These are phyloP conservation scores for Bombus vancouverensis DNA, from an alignment of 1,140 invertebrate genomes.

Conservation along the genomic window DNA sequence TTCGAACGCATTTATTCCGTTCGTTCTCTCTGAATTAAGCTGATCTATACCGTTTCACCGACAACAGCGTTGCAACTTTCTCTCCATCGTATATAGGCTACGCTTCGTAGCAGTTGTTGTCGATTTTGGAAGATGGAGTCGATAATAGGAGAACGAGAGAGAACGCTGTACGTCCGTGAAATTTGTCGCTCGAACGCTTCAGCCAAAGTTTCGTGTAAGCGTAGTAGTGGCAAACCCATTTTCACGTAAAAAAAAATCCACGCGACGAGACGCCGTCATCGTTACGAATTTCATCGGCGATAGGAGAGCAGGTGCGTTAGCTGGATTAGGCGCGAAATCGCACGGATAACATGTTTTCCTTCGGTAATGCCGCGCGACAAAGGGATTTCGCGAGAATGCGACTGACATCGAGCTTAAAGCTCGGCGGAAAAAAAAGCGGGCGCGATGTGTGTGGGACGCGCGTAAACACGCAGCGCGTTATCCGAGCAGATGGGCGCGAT, in stretches of 20 bases:
- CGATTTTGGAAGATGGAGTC: neutral
- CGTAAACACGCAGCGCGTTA: conserved; percentile 34
- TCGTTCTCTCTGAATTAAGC: conserved; percentile 66
- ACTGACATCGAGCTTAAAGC: conserved; percentile 45
- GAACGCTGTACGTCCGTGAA: neutral
- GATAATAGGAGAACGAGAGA: neutral
- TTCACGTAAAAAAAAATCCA: neutral
- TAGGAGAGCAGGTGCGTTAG: conserved; percentile 43
- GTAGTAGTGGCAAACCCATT: too few species aligned
- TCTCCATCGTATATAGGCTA: neutral
- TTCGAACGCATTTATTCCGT: conserved; percentile 58
- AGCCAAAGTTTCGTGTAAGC: neutral
- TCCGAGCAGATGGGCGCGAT: conserved; percentile 8
- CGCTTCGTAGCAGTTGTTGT: neutral
- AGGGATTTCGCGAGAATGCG: conserved; percentile 37
- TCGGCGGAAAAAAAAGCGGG: neutral
- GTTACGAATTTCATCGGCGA: conserved; percentile 9
- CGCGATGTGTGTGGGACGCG: neutral
- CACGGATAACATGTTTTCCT: conserved; percentile 46
- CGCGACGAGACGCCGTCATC: conserved; percentile 8
- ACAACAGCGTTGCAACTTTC: conserved; percentile 61
- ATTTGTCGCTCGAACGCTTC: neutral
- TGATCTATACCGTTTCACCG: conserved; percentile 69
- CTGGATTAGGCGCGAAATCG: conserved; percentile 58
- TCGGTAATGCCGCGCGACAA: conserved; percentile 46